These are phyloP conservation scores for Laothoe populi DNA, from an alignment of 2,888 invertebrate species.

Conservation along the genomic window DNA sequence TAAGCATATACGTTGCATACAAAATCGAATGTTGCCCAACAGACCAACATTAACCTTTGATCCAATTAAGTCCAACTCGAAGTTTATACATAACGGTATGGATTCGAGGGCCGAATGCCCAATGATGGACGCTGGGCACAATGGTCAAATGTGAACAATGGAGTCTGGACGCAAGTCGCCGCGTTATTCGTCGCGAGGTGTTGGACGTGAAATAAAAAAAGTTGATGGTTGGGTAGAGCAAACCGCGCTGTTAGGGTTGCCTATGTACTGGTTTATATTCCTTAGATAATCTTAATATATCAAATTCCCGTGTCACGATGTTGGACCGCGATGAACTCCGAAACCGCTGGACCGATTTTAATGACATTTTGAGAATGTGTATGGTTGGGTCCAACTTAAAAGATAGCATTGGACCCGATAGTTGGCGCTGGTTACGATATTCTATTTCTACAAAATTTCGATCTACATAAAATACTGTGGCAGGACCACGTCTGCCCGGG, in stretches of 20 bases:
- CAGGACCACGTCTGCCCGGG: no score
- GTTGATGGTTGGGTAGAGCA: slow-evolving; percentile 45
- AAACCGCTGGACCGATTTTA: no score
- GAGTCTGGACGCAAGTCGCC: slow-evolving; percentile 32
- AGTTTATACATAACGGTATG: slow-evolving; percentile 12
- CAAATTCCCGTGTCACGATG: no score
- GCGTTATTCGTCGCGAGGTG: slow-evolving; percentile 69
- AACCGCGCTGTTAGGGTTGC: slow-evolving; percentile 18
- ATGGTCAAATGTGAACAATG: slow-evolving; percentile 30
- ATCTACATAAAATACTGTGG: no score
- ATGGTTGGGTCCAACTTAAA: no score
- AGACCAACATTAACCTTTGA: slow-evolving; percentile 22
- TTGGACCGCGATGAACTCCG: no score
- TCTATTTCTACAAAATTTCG: no score
- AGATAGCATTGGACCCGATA: no score
- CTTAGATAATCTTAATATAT: no score
- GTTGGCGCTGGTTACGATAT: no score
- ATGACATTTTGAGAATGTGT: no score
- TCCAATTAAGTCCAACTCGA: slow-evolving; percentile 14
- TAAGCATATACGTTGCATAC: not conserved
- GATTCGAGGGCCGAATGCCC: not conserved
- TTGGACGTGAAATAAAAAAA: slow-evolving; percentile 57
- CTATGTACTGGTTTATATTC: not conserved
- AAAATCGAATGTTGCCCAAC: slow-evolving; percentile 6
- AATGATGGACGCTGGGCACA: not conserved